Evolutionary conservation across 2,797 vertebrate species (phyloP), one percentile per base, ranked within the genome.

Genomic region (Anableps anableps): DNA sequence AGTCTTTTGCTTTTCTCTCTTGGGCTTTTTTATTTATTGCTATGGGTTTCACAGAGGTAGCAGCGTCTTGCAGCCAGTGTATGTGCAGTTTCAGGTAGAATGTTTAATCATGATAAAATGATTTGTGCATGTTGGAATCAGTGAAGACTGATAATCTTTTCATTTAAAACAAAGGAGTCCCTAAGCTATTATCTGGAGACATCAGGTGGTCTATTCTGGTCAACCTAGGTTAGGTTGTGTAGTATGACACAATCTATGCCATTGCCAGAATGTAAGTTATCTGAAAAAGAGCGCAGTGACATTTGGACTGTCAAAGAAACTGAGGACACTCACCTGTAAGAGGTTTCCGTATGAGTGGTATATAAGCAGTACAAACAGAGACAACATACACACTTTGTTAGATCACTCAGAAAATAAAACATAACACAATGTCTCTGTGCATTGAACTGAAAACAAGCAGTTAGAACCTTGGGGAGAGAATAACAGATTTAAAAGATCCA

Each of bases 251-350:
- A 26, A 53, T 26, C 51, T 53, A n/a, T n/a, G n/a, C n/a, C n/a
- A n/a, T n/a, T n/a, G n/a, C n/a, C n/a, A n/a, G n/a, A n/a, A n/a
- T 41, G 38, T 41, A 41, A 41, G 38, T 41, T 45, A 45, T 45
- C 45, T 45, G 1, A 4, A 53, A 31, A 34, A 55, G 43, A 43
- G 23, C 29, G 10, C 31, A 34, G 6, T 75, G 38, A 19, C 60
- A 64, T 64, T 68, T 21, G 75, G 80, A 23, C 50, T 17, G 0
- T 53, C 13, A 70, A 31, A 19, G 26, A 80, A 64, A 55, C 4
- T 1, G 23, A 23, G 60, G 34, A 1, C n/a, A 89, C 91, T 91
- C 75, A 93, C 90, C 91, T 93, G 86, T 89, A 70, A 76, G 72
- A 50, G 9, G 82, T 41, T 76, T 60, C 76, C 72, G 11, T n/a